These are phyloP conservation scores for Papilio protenor DNA, from an alignment of 2,888 invertebrate species.

Conservation along the genomic window DNA sequence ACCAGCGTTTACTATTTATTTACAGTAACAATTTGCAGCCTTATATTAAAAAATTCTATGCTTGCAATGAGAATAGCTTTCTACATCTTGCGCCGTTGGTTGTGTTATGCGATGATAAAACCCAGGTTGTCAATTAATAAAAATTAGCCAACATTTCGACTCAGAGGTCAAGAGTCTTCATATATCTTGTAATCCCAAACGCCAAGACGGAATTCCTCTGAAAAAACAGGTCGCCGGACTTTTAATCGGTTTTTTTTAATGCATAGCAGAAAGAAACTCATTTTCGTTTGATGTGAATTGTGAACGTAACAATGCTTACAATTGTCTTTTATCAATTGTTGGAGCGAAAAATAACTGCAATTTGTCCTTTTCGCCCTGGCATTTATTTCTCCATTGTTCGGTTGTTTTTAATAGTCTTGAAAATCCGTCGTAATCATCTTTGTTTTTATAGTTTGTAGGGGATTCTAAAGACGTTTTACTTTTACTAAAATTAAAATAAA, in stretches of 20 bases:
- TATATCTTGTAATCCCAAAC: constrained; percentile 6
- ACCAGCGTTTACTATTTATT: too few species aligned
- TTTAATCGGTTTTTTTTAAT: neutral
- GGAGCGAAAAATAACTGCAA: constrained; percentile 17
- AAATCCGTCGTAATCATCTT: neutral
- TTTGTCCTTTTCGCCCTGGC: constrained; percentile 46
- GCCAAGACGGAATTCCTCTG: constrained; percentile 18
- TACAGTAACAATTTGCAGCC: too few species aligned
- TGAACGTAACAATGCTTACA: constrained; percentile 24
- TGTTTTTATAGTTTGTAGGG: neutral
- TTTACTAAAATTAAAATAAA: neutral
- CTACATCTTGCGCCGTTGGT: neutral
- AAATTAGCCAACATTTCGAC: neutral
- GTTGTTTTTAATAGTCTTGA: constrained; percentile 56
- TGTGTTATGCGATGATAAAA: neutral
- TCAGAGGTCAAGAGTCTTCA: neutral
- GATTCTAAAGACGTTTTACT: neutral
- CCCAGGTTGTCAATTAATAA: neutral
- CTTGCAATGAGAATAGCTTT: neutral
- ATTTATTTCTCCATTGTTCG: constrained; percentile 64
- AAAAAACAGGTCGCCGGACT: neutral
- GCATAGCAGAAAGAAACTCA: neutral
- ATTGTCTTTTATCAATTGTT: constrained; percentile 26
- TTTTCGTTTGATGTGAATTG: constrained; percentile 25
- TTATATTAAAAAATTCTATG: neutral